A percentile compares a stretch with the other conserved stretches of the same genome.
Conservation (phyloP, 2,888 invertebrate species). For the Panopea generosa region DNA sequence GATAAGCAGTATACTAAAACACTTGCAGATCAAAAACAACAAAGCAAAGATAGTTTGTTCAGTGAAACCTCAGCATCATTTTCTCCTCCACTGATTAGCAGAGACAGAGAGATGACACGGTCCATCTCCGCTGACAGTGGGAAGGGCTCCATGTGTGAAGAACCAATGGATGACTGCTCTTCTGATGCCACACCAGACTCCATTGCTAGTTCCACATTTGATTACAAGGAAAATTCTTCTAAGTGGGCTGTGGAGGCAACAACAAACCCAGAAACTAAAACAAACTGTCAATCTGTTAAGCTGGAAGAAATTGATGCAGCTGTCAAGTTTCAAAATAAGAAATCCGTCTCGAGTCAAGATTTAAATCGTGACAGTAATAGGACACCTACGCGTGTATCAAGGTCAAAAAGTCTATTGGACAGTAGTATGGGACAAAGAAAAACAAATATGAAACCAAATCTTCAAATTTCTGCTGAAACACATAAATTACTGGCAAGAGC, state of each 20-base stretch:
- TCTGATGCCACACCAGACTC: not conserved
- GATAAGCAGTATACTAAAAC: conserved; percentile 18
- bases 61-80: conserved; percentile 63
- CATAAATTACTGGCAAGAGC: conserved; percentile 78
- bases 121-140: conserved; percentile 76
- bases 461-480: conserved; percentile 78
- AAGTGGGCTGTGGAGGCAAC: no score
- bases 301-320: no score
- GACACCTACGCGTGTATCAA: conserved; percentile 54
- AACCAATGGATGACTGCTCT: conserved; percentile 44
- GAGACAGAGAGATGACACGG: conserved; percentile 64
- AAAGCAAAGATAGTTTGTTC: conserved; percentile 74
- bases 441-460: conserved; percentile 70
- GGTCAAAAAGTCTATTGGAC: conserved; percentile 71
- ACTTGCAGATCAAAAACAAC: conserved; percentile 59
- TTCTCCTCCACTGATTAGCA: conserved; percentile 34
- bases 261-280: no score
- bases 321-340: conserved; percentile 22
- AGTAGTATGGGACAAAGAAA: conserved; percentile 48
- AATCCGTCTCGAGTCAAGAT: conserved; percentile 61
- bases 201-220: not conserved
- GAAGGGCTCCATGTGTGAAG: conserved; percentile 73
- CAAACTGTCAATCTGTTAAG: no score
- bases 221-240: not conserved
- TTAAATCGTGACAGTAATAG: conserved; percentile 38